Evolutionary conservation across 2,888 invertebrate genomes (phyloP).

Genomic region (Leucophenga maculata): DNA sequence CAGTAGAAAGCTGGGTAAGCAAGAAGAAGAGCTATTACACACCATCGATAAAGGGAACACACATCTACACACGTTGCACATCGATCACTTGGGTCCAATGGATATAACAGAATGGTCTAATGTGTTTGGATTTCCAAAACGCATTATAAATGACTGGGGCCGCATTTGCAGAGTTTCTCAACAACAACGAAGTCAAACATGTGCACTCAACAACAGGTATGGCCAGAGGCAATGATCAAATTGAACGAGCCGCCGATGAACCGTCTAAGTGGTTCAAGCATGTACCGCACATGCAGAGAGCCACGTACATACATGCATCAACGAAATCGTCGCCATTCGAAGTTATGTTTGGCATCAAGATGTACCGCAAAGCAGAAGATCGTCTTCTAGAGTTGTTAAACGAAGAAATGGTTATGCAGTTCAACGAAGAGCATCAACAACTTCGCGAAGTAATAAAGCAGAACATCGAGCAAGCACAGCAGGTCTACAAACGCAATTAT

Average conservation of each 20-base stretch:
- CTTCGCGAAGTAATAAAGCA: not conserved
- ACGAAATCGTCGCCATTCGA: conserved; percentile 25
- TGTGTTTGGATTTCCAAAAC: too few relatives aligned
- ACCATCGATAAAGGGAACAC: too few relatives aligned
- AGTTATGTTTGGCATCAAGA: conserved; percentile 28
- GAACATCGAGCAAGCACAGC: not conserved
- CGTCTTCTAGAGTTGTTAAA: conserved; percentile 5
- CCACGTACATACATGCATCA: conserved; percentile 19
- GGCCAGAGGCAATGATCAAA: conserved; percentile 25
- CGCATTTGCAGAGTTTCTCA: conserved; percentile 8
- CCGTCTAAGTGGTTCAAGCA: conserved; percentile 30
- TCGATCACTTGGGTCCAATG: too few relatives aligned
- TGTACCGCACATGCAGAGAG: conserved; percentile 18
- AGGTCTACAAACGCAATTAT: not conserved
- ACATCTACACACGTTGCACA: too few relatives aligned
- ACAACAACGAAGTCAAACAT: conserved; percentile 20
- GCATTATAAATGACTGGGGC: too few relatives aligned
- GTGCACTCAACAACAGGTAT: conserved; percentile 28
- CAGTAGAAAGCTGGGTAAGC: conserved; percentile 46
- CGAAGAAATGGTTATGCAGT: conserved; percentile 5
- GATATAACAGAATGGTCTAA: too few relatives aligned
- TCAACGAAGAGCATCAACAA: conserved; percentile 7
- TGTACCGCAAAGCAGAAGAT: conserved; percentile 6
- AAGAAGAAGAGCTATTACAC: conserved; percentile 28
- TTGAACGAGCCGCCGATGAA: conserved; percentile 24